These are phyloP conservation scores for Spialia ferax DNA, from an alignment of 2,888 invertebrate genomes.

Conservation along the genomic window DNA sequence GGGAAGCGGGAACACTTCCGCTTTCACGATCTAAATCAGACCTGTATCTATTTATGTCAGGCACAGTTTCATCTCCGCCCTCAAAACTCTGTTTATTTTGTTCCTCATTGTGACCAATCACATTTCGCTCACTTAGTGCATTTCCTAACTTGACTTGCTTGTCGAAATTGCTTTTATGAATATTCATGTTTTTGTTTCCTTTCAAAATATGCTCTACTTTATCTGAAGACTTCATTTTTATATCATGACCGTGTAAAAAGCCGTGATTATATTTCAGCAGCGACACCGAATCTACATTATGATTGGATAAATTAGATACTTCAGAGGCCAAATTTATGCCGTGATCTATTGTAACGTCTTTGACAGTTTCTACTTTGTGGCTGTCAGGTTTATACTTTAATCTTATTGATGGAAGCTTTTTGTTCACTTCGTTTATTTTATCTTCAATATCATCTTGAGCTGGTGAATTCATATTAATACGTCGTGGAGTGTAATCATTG, in stretches of 20 bases:
- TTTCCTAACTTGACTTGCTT: constrained; percentile 76
- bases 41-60: constrained; percentile 72
- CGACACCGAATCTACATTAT: constrained; percentile 59
- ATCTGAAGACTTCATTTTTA: constrained; percentile 37
- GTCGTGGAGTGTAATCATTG: constrained; percentile 69
- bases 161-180: constrained; percentile 57
- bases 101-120: constrained; percentile 63
- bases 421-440: constrained; percentile 54
- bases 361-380: constrained; percentile 52
- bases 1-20: constrained; percentile 59
- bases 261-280: constrained; percentile 73
- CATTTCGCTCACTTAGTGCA: constrained; percentile 68
- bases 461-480: constrained; percentile 57
- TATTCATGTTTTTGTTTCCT: constrained; percentile 43
- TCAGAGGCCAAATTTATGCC: constrained; percentile 63
- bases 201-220: constrained; percentile 41
- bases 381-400: constrained; percentile 64
- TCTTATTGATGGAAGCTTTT: constrained; percentile 59
- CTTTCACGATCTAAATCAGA: constrained; percentile 61
- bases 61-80: constrained; percentile 68
- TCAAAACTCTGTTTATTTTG: constrained; percentile 69
- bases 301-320: constrained; percentile 65
- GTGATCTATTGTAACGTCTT: constrained; percentile 56
- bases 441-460: constrained; percentile 49
- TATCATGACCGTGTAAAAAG: constrained; percentile 58